phyloP scores from a whole-genome alignment of 1,140 invertebrate genomes.

The Trissolcus basalis region DNA sequence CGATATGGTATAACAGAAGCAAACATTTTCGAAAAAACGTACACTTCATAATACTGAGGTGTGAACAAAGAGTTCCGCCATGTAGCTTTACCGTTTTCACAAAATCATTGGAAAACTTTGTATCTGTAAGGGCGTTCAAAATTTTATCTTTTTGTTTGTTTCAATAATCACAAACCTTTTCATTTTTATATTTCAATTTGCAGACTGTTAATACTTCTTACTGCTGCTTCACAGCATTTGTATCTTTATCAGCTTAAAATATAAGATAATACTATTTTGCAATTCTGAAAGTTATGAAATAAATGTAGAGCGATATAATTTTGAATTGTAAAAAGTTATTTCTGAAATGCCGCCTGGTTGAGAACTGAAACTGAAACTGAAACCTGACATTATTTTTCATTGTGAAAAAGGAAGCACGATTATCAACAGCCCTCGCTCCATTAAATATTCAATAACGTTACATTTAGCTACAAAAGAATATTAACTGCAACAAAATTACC shows the following conservation, averaged over 20 bases:
- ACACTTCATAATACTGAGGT: slow-evolving; percentile 13
- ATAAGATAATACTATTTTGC: neutral
- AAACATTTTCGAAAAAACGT: slow-evolving; percentile 7
- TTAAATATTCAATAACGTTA: too few species aligned
- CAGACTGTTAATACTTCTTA: slow-evolving; percentile 9
- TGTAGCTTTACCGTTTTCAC: slow-evolving; percentile 7
- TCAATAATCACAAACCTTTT: neutral
- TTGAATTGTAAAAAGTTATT: too few species aligned
- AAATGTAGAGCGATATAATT: too few species aligned
- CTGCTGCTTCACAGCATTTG: slow-evolving; percentile 7
- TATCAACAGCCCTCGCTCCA: too few species aligned
- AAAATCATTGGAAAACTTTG: slow-evolving; percentile 31
- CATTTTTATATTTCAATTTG: slow-evolving; percentile 1
- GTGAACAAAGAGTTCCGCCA: slow-evolving; percentile 21
- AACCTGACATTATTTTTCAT: too few species aligned
- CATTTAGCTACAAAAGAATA: too few species aligned
- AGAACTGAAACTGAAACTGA: too few species aligned
- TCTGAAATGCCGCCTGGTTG: too few species aligned
- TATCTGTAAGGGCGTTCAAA: slow-evolving; percentile 12
- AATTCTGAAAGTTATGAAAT: too few species aligned
- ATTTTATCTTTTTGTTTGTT: too few species aligned
- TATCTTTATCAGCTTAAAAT: neutral
- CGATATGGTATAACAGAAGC: slow-evolving; percentile 19
- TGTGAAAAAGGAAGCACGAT: too few species aligned
- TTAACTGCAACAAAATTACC: too few species aligned